Evolutionary conservation across 2,797 vertebrate genomes (phyloP).

Genomic region (Carapus acus): DNA sequence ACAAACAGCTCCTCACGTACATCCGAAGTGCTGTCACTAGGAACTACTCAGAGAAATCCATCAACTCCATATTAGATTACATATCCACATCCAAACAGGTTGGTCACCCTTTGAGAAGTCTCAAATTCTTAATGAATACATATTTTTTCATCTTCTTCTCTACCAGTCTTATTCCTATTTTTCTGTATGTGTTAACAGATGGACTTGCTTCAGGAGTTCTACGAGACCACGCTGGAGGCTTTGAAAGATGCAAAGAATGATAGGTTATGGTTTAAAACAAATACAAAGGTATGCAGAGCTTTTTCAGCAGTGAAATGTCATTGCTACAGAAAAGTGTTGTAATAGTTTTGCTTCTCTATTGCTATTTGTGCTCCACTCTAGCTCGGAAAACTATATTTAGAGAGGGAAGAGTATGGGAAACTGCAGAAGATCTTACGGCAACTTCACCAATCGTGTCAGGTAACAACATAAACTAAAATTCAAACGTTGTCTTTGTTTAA

Average conservation of each 20-base stretch:
- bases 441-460: slow-evolving; percentile 98
- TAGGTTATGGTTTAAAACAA: slow-evolving; percentile 97
- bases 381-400: slow-evolving; percentile 97
- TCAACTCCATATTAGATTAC: slow-evolving; percentile 99
- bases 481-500: neutral
- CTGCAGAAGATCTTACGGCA: slow-evolving; percentile 98
- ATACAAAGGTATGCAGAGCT: slow-evolving; percentile 86
- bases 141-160: too few relatives aligned
- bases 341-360: neutral
- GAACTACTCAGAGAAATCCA: slow-evolving; percentile 99
- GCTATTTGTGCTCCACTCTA: slow-evolving; percentile 63
- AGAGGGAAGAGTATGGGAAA: slow-evolving; percentile 97
- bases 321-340: too few relatives aligned
- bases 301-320: too few relatives aligned
- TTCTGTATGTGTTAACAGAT: slow-evolving; percentile 73
- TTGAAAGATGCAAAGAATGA: slow-evolving; percentile 98
- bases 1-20: slow-evolving; percentile 97
- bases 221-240: slow-evolving; percentile 97
- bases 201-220: slow-evolving; percentile 99
- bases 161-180: slow-evolving; percentile 6
- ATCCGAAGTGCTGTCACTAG: slow-evolving; percentile 98
- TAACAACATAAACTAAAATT: slow-evolving; percentile 50
- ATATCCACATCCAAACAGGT: slow-evolving; percentile 99
- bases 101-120: slow-evolving; percentile 5
- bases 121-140: too few relatives aligned